phyloP scores from a whole-genome alignment of 2,113 vertebrate genomes.

The Suricata suricatta region DNA sequence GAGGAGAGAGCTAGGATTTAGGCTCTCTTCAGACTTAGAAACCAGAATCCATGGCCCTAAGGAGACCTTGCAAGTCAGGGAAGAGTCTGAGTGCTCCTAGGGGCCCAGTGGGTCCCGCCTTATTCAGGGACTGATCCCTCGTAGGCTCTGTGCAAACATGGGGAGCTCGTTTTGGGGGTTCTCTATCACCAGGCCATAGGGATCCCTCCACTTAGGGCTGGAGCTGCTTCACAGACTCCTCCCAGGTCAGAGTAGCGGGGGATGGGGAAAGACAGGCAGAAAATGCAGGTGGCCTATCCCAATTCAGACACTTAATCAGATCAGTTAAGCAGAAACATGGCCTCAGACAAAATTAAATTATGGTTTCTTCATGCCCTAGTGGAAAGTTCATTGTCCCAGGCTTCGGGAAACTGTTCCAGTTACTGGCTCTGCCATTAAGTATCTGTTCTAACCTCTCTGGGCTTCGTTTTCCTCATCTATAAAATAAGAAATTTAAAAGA shows the following conservation, averaged over 20 bases:
- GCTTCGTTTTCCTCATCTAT: neutral
- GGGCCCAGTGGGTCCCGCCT: neutral
- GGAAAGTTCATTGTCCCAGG: neutral
- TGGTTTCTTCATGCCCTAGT: neutral
- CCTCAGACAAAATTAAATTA: slow-evolving; percentile 37
- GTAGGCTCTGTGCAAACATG: neutral
- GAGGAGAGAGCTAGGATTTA: neutral
- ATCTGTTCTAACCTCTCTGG: neutral
- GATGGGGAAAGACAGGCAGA: neutral
- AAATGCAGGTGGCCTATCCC: neutral
- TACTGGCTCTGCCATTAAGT: slow-evolving; percentile 12
- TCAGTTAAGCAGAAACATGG: neutral
- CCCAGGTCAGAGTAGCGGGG: neutral
- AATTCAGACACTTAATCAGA: neutral
- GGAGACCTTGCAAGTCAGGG: neutral
- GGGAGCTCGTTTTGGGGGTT: neutral
- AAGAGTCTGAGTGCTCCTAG: neutral
- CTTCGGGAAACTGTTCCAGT: neutral
- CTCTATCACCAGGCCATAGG: neutral
- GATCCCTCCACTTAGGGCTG: neutral
- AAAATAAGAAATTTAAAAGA: neutral
- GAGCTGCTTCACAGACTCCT: neutral
- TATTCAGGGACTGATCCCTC: neutral
- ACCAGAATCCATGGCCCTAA: neutral
- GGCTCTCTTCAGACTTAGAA: neutral